Percentiles rank a stretch among this genome's conserved stretches.
These are phyloP conservation scores for Rhabdophis nuchalis DNA, from an alignment of 2,797 vertebrate species.

Conservation along the genomic window DNA sequence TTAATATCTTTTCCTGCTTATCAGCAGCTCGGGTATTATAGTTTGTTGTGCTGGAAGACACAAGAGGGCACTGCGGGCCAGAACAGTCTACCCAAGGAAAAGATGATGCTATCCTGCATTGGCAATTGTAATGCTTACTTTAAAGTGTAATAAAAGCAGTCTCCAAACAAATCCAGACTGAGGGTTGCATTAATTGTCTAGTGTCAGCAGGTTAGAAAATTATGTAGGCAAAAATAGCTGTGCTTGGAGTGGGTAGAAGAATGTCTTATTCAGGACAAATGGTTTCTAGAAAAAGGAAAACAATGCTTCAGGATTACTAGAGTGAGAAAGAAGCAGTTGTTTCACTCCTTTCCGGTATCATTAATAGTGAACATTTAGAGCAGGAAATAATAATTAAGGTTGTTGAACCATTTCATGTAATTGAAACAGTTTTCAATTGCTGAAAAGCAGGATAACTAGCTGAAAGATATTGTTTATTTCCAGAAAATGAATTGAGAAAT, in stretches of 20 bases:
- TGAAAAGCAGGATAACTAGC: background rate
- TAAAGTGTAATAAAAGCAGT: background rate
- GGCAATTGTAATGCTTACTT: background rate
- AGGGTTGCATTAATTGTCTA: constrained; percentile 18
- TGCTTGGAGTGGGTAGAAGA: background rate
- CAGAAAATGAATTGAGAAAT: background rate
- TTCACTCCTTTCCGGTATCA: background rate
- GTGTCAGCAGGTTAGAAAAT: constrained; percentile 5
- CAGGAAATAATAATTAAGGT: background rate
- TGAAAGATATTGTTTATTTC: background rate
- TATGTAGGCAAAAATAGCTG: background rate
- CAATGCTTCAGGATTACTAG: background rate
- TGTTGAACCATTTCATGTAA: background rate
- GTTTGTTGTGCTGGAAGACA: background rate
- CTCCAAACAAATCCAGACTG: background rate
- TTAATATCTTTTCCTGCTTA: constrained; percentile 1
- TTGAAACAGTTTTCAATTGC: background rate
- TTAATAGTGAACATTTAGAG: background rate
- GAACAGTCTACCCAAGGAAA: background rate
- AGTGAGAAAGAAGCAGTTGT: background rate
- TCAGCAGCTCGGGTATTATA: background rate
- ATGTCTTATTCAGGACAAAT: background rate
- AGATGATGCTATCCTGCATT: background rate
- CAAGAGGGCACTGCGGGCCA: constrained; percentile 29
- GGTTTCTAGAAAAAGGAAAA: background rate